phyloP scores from a whole-genome alignment of 2,113 vertebrate species.

The Egretta garzetta region DNA sequence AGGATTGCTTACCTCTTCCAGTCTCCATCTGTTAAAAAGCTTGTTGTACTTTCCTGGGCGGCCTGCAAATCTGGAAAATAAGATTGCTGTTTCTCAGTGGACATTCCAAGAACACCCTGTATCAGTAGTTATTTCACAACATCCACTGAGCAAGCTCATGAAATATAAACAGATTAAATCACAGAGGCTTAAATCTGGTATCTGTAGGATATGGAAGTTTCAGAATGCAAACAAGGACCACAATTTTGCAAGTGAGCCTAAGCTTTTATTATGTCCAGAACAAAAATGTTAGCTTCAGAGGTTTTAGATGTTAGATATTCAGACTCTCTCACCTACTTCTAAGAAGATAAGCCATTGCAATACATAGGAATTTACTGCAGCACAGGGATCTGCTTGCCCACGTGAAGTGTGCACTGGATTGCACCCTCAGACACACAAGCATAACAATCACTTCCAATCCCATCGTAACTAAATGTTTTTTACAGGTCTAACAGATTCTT shows the following conservation, averaged over 20 bases:
- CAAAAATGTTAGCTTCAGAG: not conserved
- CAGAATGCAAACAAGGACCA: not conserved
- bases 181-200: not conserved
- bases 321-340: not conserved
- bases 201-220: not conserved
- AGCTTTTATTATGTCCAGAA: not conserved
- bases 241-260: not conserved
- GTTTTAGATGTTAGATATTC: not conserved
- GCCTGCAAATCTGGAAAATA: slow-evolving; percentile 89
- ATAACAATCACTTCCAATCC: not conserved
- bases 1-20: slow-evolving; percentile 90
- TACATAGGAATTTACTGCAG: not conserved
- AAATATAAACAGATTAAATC: not conserved
- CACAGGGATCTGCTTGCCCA: not conserved
- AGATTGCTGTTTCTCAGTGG: slow-evolving; percentile 51
- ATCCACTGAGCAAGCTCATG: not conserved
- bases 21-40: slow-evolving; percentile 95
- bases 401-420: not conserved
- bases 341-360: not conserved
- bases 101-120: not conserved
- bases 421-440: not conserved
- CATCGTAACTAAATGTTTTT: not conserved
- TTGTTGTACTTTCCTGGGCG: slow-evolving; percentile 98
- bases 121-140: not conserved
- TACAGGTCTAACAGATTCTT: not conserved